Base-by-base conservation (phyloP, 2,888 invertebrate species). In the Drosophila monieri region DNA sequence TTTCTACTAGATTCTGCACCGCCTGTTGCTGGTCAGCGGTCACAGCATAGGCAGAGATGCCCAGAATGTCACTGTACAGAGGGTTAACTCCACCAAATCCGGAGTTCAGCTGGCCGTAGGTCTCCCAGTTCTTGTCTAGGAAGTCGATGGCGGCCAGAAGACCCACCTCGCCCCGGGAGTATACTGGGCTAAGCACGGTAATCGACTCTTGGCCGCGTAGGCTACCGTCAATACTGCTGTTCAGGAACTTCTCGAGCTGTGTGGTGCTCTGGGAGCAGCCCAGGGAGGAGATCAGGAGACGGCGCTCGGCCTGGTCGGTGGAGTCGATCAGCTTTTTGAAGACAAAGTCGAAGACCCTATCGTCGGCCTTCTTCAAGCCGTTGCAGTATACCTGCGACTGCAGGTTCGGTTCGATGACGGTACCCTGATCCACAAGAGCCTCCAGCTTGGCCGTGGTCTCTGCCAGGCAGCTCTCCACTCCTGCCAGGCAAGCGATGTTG, bases 341-440 rank as follows among this genome's bases (percentile, higher is more conserved):
- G 10, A 94, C 91, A 90, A 93, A 95, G 52, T 94, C 90, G 92
- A 95, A 96, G 83, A 94, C 93, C 0, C 88, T 92, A 3, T 93
- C 92, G 0, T 89, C 92, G 0, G 89, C 81, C 46, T 85, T 74
- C 21, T 88, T 88, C 0, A 92, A 75, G 0, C 91, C 92, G 65
- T 92, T 91, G 73, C 92, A 92, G 57, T 89, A 92, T n/a, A 90
- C 88, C 4, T 80, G 77, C 5, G 77, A 58, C 55, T 90, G 89
- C n/a, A 91, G 60, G 74, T 91, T 91, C 4, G 90, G 85, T 18
- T 90, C 90, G 48, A 91, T 85, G 15, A 56, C 46, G 0, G 53
- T 80, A 18, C 74, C 66, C 4, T 79, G 15, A 1, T 84, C 61
- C 6, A 89, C 77, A 14, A 80, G 73, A 0, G 64, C 72, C 14